Base-by-base conservation (phyloP, 2,113 vertebrate genomes). In the Leptocoma aspasia region DNA sequence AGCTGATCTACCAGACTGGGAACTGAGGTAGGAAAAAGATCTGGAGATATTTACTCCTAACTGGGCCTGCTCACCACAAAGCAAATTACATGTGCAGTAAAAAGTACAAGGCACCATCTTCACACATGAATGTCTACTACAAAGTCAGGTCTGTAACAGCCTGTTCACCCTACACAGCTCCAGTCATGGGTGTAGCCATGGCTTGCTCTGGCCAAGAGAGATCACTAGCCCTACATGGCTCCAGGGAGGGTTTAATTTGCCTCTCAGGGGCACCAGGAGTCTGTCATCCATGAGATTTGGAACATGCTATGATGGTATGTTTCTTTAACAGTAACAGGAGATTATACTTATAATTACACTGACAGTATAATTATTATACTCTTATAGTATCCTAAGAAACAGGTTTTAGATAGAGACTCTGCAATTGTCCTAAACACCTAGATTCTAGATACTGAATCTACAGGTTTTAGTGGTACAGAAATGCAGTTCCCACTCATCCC, bases 81-180 rank as follows among this genome's bases (percentile, higher is more conserved):
- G 28, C 64, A 68, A 82, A n/a, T 73, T 76, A 35, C 17, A 27
- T 4, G 7, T 53, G 42, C 28, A 44, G 10, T 37, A 14, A 57
- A 45, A 53, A 7, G 30, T 12, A 44, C 9, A 23, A n/a, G 4
- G 3, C 6, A 18, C 11, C 6, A 5, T 7, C 11, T 35, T 31
- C 57, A 82, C 22, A 44, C 3, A 2, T 0, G 0, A 20, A 50
- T 45, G 31, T 12, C 13, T 20, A 8, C 63, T n/a, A 27, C 41
- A 75, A 41, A 19, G 23, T n/a, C 49, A 80, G 47, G 31, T 57
- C 18, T 79, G 42, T 30, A 79, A 28, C 13, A 52, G n/a, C 27
- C 66, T 75, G 41, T 16, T 53, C 56, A 57, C 42, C 53, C 57
- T 20, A 10, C 27, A 28, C 24, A 24, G 52, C 21, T 47, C 47